A percentile compares a stretch with the other conserved stretches of the same genome.
phyloP scores from a whole-genome alignment of 1,140 invertebrate species.

The Rhopalosiphum maidis region DNA sequence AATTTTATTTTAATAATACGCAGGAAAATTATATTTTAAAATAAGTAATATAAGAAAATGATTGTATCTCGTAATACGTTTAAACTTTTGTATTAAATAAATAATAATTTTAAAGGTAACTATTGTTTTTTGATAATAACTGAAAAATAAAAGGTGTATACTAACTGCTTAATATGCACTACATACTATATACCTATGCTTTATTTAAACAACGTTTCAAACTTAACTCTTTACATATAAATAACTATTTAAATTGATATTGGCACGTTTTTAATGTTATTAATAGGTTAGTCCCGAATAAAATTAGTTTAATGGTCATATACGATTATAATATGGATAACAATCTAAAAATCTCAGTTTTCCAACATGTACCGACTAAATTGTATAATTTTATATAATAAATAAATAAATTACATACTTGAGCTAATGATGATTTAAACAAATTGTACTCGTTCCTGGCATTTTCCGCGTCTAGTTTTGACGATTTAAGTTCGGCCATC shows the following conservation, averaged over 20 bases:
- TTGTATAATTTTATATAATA: not conserved
- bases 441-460: not conserved
- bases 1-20: too few relatives aligned
- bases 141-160: too few relatives aligned
- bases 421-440: conserved; percentile 35
- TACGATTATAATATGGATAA: not conserved
- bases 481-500: conserved; percentile 25
- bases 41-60: too few relatives aligned
- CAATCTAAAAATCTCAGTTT: not conserved
- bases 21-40: too few relatives aligned
- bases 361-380: not conserved
- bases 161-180: too few relatives aligned
- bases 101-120: not conserved
- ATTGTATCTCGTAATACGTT: not conserved
- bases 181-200: too few relatives aligned
- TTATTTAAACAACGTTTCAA: too few relatives aligned
- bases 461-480: conserved; percentile 27
- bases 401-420: conserved; percentile 1
- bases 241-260: too few relatives aligned
- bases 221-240: too few relatives aligned
- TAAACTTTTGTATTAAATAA: not conserved
- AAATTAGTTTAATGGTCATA: not conserved
- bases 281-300: not conserved
- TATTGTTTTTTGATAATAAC: not conserved
- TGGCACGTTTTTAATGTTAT: not conserved